Evolutionary conservation across 2,797 vertebrate species (phyloP).

Genomic region (Odontamblyopus rebecca): DNA sequence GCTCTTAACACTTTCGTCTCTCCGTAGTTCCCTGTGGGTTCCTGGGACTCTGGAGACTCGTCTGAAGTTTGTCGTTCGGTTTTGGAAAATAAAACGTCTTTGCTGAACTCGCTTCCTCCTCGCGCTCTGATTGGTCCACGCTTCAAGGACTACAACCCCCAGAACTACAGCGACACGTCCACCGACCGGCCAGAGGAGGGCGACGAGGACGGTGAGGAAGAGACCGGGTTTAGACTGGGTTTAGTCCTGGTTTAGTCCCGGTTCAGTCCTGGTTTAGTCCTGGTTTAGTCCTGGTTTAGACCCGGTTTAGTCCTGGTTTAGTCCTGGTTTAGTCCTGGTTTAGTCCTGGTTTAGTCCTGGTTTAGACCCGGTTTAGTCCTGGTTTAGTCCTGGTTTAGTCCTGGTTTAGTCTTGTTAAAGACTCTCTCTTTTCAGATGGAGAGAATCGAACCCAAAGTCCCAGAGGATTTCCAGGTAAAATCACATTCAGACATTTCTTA

Average conservation of each 20-base stretch:
- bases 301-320: too few species aligned
- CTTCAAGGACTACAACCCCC: constrained; percentile 87
- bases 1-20: too few species aligned
- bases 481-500: too few species aligned
- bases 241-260: not conserved
- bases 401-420: not conserved
- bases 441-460: constrained; percentile 75
- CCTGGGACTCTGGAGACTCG: constrained; percentile 71
- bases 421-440: constrained; percentile 43
- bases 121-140: constrained; percentile 86
- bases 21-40: not conserved
- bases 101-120: constrained; percentile 90
- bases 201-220: constrained; percentile 84
- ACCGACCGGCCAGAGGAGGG: constrained; percentile 57
- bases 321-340: not conserved
- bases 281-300: too few species aligned
- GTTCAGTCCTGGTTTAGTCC: not conserved
- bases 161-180: constrained; percentile 82
- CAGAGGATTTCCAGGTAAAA: constrained; percentile 67
- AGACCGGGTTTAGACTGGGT: not conserved
- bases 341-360: not conserved
- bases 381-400: not conserved
- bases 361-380: not conserved
- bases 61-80: constrained; percentile 87
- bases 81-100: constrained; percentile 94